Base-by-base conservation (phyloP, 2,113 vertebrate species). In the Dipodomys spectabilis region DNA sequence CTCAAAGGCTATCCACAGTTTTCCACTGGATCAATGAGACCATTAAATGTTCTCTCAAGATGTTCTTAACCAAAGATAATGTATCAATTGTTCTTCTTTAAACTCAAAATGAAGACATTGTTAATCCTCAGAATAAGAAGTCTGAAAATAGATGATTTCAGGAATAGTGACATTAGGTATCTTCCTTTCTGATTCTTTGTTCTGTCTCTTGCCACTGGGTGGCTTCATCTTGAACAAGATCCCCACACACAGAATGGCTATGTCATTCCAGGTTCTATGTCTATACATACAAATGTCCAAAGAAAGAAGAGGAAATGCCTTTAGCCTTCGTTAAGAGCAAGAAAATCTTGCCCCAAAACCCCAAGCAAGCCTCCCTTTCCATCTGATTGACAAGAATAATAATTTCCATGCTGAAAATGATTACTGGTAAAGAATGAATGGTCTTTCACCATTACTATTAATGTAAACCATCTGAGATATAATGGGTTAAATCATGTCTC, bases 1-100 rank as follows among this genome's bases (percentile, higher is more conserved):
- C 6, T 64, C 39, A 57, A 94, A 85, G 10, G 82, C 13, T 72
- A 49, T 86, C 82, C 82, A 57, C 69, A 78, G 45, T 27, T 80
- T 77, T 85, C 65, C 64, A 77, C 7, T 92, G 15, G 28, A 79
- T 71, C 28, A 88, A 7, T 65, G 20, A 94, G 27, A 30, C 45
- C 68, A 88, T 77, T 82, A 85, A 30, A 69, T 78, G 85, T 94
- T 57, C 57, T 90, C 62, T 53, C 30, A 68, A 75, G 68, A 83
- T 75, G 23, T 62, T 72, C 39, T 49, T 67, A 78, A 83, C 45
- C 35, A 67, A n/a, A 79, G 60, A 64, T 35, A 77, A 67, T 15
- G 0, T 89, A 91, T 71, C 80, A 45, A 5, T 39, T 45, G 23
- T n/a, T 30, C 67, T 94, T 95, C 80, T 62, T 77, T 44, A 73